Conservation (phyloP, 2,797 vertebrate species). For the Cirrhinus mrigala region DNA sequence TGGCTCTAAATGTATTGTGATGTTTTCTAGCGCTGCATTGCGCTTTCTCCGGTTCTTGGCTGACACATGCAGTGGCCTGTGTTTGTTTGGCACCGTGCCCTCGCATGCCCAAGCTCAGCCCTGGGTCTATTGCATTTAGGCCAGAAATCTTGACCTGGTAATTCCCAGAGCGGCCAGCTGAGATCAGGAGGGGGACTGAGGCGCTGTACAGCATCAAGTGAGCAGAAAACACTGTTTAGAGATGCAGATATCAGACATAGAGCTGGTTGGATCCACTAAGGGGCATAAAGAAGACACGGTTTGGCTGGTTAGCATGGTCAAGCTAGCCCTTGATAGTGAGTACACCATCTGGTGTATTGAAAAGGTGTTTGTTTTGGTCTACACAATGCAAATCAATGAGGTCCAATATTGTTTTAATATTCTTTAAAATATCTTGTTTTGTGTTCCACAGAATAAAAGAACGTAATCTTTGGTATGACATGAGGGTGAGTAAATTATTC, state of each 20-base stretch:
- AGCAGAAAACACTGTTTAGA: conserved; percentile 17
- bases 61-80: conserved; percentile 56
- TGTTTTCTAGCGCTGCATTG: conserved; percentile 22
- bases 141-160: conserved; percentile 49
- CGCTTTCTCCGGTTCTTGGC: conserved; percentile 49
- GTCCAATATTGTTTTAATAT: not conserved
- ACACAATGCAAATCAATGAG: not conserved
- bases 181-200: conserved; percentile 4
- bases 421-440: not conserved
- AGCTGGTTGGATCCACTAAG: not conserved
- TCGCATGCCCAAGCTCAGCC: conserved; percentile 48
- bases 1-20: conserved; percentile 18
- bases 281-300: not conserved
- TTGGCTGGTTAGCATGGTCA: not conserved
- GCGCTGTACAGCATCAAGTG: conserved; percentile 33
- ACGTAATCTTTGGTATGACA: not conserved
- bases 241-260: not conserved
- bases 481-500: not conserved
- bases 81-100: conserved; percentile 50
- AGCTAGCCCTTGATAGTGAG: not conserved
- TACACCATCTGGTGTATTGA: not conserved
- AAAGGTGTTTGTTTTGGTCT: not conserved
- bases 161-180: conserved; percentile 52
- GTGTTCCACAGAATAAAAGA: not conserved
- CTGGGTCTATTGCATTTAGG: conserved; percentile 49